Conservation (phyloP, 2,888 invertebrate species). For the Hydrotaea diabolus region DNA sequence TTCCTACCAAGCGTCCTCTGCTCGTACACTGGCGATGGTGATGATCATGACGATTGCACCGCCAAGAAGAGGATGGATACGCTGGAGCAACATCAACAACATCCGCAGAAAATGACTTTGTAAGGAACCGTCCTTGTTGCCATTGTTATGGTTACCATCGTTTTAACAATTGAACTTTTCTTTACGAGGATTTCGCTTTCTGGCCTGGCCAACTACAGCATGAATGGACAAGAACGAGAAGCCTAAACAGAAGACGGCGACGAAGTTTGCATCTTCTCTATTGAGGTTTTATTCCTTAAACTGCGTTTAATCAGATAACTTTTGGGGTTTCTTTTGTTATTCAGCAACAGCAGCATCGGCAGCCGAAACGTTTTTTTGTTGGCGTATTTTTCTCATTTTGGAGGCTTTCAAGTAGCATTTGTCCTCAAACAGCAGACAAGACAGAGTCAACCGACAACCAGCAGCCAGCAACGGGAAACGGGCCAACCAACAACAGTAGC, state of each 20-base stretch:
- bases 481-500: constrained; percentile 58
- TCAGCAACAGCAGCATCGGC: constrained; percentile 13
- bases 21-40: constrained; percentile 29
- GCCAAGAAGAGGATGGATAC: constrained; percentile 53
- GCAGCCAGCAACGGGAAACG: not conserved
- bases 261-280: constrained; percentile 34
- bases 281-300: constrained; percentile 64
- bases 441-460: not conserved
- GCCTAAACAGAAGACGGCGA: no score
- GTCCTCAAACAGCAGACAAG: no score
- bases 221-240: constrained; percentile 43
- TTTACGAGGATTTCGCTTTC: constrained; percentile 17
- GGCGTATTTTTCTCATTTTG: constrained; percentile 48
- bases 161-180: constrained; percentile 51
- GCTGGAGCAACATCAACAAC: not conserved
- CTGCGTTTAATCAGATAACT: constrained; percentile 73
- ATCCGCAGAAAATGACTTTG: constrained; percentile 53
- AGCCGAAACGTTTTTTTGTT: constrained; percentile 37
- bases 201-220: constrained; percentile 32
- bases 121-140: constrained; percentile 66
- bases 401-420: constrained; percentile 58
- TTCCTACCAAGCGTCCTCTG: no score
- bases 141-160: constrained; percentile 63
- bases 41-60: constrained; percentile 61
- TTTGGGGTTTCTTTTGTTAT: constrained; percentile 61